Conservation (phyloP, 2,888 invertebrate genomes). For the Drosophila hamatofila region DNA sequence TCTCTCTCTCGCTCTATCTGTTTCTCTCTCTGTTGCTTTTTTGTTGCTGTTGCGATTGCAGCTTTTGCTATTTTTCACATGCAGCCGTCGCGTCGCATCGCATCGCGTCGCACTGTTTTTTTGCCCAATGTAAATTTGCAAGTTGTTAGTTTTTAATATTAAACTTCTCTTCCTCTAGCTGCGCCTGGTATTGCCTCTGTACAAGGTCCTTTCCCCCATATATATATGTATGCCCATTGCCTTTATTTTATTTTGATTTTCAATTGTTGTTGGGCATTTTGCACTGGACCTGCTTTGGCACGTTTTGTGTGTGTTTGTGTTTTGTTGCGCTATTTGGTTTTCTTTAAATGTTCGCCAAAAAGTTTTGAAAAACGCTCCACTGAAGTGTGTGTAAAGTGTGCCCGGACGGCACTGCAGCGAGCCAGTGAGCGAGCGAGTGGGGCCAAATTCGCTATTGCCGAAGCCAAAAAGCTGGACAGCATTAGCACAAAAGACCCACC, state of each 20-base stretch:
- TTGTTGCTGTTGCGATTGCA: slow-evolving; percentile 29
- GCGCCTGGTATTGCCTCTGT: neutral
- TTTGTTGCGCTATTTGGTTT: slow-evolving; percentile 36
- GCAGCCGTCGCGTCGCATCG: slow-evolving; percentile 30
- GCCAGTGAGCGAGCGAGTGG: neutral
- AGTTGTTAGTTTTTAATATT: slow-evolving; percentile 36
- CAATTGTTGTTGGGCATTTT: slow-evolving; percentile 23
- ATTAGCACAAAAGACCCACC: slow-evolving; percentile 42
- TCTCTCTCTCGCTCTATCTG: neutral
- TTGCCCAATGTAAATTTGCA: slow-evolving; percentile 44
- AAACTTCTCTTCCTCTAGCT: slow-evolving; percentile 8
- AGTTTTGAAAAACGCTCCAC: slow-evolving; percentile 34
- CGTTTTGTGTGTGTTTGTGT: slow-evolving; percentile 24
- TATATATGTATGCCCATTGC: neutral
- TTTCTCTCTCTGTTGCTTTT: neutral
- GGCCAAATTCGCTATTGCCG: slow-evolving; percentile 4
- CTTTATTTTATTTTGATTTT: slow-evolving; percentile 39
- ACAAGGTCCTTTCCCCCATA: slow-evolving; percentile 2
- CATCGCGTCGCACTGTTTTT: slow-evolving; percentile 21
- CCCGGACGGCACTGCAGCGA: neutral
- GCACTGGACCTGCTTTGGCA: slow-evolving; percentile 37
- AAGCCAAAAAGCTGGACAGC: slow-evolving; percentile 36
- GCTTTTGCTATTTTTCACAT: slow-evolving; percentile 55
- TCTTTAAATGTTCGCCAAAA: slow-evolving; percentile 41
- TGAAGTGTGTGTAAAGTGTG: slow-evolving; percentile 47